These are phyloP conservation scores for Spialia ferax DNA, from an alignment of 2,888 invertebrate genomes.

Conservation along the genomic window DNA sequence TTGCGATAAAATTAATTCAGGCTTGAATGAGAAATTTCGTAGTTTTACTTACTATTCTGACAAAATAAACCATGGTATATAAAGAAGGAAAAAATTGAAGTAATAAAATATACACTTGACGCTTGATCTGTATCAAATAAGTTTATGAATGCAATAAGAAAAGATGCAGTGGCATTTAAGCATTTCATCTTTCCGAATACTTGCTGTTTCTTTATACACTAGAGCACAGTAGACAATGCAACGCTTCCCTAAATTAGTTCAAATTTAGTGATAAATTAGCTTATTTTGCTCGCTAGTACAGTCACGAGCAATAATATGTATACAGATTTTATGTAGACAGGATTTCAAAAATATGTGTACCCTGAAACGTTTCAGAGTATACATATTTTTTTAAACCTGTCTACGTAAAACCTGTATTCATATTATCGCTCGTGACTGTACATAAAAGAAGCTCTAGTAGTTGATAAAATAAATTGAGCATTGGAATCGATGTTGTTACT, in stretches of 20 bases:
- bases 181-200: constrained; percentile 26
- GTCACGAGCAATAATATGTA: no score
- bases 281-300: no score
- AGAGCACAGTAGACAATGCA: constrained; percentile 74
- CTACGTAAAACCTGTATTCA: no score
- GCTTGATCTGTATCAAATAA: not conserved
- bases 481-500: constrained; percentile 69
- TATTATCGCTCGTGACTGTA: no score
- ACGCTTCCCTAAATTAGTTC: constrained; percentile 71
- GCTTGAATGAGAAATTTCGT: constrained; percentile 2
- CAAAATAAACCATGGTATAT: not conserved
- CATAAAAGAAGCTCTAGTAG: constrained; percentile 65
- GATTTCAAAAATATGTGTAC: no score
- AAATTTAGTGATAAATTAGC: constrained; percentile 61
- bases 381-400: no score
- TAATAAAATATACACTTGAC: not conserved
- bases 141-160: constrained; percentile 7
- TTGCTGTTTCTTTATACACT: constrained; percentile 58
- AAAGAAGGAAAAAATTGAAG: not conserved
- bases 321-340: no score
- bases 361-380: no score
- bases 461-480: constrained; percentile 71
- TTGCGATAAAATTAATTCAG: not conserved
- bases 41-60: not conserved
- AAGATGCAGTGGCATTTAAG: constrained; percentile 7